Evolutionary conservation across 1,140 invertebrate species (phyloP), one percentile per base, ranked within the genome.

Genomic region (Bombus superbus): DNA sequence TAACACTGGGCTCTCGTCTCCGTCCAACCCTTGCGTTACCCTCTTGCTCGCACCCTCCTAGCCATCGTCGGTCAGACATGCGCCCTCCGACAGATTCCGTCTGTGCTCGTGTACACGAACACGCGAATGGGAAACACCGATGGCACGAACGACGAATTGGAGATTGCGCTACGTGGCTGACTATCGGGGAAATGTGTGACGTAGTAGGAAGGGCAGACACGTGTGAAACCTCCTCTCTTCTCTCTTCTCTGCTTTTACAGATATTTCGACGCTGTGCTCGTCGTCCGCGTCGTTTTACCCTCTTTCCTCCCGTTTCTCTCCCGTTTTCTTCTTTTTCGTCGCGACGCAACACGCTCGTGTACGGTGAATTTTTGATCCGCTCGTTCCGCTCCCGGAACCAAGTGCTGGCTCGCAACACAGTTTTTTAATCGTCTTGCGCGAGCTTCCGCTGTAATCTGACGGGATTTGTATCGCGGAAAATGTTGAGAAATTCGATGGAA

Each of bases 1-100:
- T 59, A 80, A 81, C 73, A 66, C 75, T 85, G 74, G 59, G n/a
- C 57, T 79, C 71, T 79, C 83, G 38, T 86, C 81, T 81, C 66
- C 38, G 42, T 87, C 71, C 87, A 71, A 78, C 66, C 57, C 76
- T 68, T 32, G 76, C 3, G 35, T 57, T n/a, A 59, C 72, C 53
- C 71, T 86, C 83, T 82, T 69, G 71, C 40, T 76, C 64, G 73
- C 77, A 25, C 38, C 68, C 84, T 85, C 87, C 86, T 80, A 90
- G 85, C 86, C 66, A 42, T n/a, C 88, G 38, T 88, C 88, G 86
- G 90, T 87, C 88, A 92, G 91, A 90, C 93, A 93, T 94, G 93
- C 93, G 93, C 93, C 90, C 87, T 93, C 82, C 85, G 68, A 73
- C 75, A 47, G 62, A 83, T 85, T 69, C 73, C 69, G n/a, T 53